These are phyloP conservation scores for Prosapia bicincta DNA, from an alignment of 2,888 invertebrate genomes.

Conservation along the genomic window DNA sequence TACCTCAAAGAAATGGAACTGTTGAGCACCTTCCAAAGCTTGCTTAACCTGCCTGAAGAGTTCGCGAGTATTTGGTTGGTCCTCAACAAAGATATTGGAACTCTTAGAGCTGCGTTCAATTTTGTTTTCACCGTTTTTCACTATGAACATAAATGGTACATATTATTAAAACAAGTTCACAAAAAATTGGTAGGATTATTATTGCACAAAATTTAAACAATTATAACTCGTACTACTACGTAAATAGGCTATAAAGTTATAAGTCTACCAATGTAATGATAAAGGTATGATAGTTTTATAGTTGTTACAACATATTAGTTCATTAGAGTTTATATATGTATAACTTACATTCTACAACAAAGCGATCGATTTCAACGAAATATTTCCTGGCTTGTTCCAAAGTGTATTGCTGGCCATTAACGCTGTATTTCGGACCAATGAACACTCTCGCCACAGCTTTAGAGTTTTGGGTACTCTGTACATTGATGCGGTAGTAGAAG, in stretches of 20 bases:
- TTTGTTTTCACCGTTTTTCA: slow-evolving; percentile 61
- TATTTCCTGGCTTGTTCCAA: slow-evolving; percentile 49
- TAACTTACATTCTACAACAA: slow-evolving; percentile 51
- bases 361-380: slow-evolving; percentile 62
- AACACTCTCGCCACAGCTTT: slow-evolving; percentile 63
- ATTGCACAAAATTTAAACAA: background rate
- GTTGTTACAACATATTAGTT: background rate
- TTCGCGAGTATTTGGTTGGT: slow-evolving; percentile 61
- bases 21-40: background rate
- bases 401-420: slow-evolving; percentile 51
- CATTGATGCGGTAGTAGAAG: slow-evolving; percentile 55
- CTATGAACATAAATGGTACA: slow-evolving; percentile 41
- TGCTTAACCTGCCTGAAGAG: slow-evolving; percentile 31
- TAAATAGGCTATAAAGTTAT: background rate
- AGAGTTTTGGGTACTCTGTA: slow-evolving; percentile 55
- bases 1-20: background rate
- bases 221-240: background rate
- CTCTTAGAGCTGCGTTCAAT: slow-evolving; percentile 66
- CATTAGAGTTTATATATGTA: background rate
- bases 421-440: slow-evolving; percentile 66
- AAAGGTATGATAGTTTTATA: background rate
- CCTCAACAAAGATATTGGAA: slow-evolving; percentile 59
- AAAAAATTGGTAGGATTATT: background rate
- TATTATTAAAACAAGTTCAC: background rate
- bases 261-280: background rate